phyloP scores from a whole-genome alignment of 2,888 invertebrate species.

The Glyphotaelius pellucidus region DNA sequence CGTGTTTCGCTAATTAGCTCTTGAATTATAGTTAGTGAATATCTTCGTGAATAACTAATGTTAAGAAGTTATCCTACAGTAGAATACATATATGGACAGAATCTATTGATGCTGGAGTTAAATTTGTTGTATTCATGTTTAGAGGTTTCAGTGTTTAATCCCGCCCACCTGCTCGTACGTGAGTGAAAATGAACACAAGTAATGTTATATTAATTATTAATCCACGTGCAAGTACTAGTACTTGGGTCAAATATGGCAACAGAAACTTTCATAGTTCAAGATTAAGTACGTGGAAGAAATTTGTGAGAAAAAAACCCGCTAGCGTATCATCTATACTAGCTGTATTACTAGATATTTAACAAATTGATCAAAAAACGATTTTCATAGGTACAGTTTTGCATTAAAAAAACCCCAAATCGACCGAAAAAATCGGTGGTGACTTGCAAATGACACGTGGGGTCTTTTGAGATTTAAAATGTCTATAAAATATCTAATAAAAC shows the following conservation, averaged over 20 bases:
- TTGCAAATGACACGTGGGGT: too few species aligned
- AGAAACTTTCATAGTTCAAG: not conserved
- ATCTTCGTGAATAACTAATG: too few species aligned
- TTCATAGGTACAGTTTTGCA: too few species aligned
- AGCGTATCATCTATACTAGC: too few species aligned
- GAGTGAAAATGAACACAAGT: not conserved
- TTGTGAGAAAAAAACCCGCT: not conserved
- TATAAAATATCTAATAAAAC: too few species aligned
- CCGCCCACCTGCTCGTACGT: not conserved
- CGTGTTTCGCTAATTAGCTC: not conserved
- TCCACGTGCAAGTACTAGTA: not conserved
- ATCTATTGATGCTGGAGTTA: not conserved
- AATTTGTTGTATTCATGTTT: not conserved
- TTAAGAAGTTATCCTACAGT: not conserved
- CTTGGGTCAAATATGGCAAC: not conserved
- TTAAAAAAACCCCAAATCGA: too few species aligned
- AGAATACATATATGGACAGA: not conserved
- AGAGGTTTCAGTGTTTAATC: not conserved
- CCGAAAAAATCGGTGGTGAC: too few species aligned
- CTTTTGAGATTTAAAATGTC: too few species aligned
- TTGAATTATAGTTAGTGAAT: not conserved
- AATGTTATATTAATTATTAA: not conserved
- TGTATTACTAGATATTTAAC: too few species aligned
- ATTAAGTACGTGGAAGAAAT: not conserved
- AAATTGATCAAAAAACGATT: too few species aligned